Percentiles rank a stretch among this genome's conserved stretches.
Evolutionary conservation across 2,113 vertebrate species (phyloP).

Genomic region (Atherinomorus stipes): DNA sequence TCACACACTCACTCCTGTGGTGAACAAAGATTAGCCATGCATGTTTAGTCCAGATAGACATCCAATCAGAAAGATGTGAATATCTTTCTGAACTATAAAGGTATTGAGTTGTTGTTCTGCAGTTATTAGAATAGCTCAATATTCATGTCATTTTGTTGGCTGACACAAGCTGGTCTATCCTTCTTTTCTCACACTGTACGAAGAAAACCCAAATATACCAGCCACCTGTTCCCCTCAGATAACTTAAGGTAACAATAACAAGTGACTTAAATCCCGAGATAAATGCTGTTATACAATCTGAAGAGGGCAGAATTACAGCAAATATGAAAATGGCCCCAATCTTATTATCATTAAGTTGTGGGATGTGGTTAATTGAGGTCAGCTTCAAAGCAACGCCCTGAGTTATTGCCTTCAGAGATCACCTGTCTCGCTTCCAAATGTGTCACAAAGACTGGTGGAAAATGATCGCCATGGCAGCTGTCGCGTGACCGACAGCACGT

Average conservation of each 20-base stretch:
- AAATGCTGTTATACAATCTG: conserved; percentile 73
- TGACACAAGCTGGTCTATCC: conserved; percentile 10
- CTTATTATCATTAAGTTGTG: conserved; percentile 87
- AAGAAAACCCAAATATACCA: conserved; percentile 25
- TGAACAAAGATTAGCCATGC: conserved; percentile 28
- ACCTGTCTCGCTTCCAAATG: conserved; percentile 79
- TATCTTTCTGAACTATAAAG: not conserved
- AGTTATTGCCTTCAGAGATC: conserved; percentile 35
- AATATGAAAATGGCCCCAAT: conserved; percentile 91
- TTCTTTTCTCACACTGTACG: conserved; percentile 33
- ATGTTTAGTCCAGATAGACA: conserved; percentile 33
- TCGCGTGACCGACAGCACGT: conserved; percentile 71
- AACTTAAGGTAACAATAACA: conserved; percentile 84
- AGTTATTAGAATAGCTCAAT: not conserved
- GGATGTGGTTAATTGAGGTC: conserved; percentile 87
- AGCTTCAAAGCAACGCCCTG: conserved; percentile 70
- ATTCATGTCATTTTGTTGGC: not conserved
- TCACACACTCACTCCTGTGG: conserved; percentile 59
- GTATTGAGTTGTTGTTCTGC: not conserved
- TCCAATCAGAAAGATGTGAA: conserved; percentile 7
- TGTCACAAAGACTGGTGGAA: conserved; percentile 74
- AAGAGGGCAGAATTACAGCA: conserved; percentile 86
- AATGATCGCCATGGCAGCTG: conserved; percentile 89
- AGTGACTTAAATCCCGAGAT: conserved; percentile 86
- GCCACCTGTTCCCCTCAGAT: conserved; percentile 73